These are phyloP conservation scores for Tetramorium alpestre DNA, from an alignment of 1,140 invertebrate species.

Conservation along the genomic window DNA sequence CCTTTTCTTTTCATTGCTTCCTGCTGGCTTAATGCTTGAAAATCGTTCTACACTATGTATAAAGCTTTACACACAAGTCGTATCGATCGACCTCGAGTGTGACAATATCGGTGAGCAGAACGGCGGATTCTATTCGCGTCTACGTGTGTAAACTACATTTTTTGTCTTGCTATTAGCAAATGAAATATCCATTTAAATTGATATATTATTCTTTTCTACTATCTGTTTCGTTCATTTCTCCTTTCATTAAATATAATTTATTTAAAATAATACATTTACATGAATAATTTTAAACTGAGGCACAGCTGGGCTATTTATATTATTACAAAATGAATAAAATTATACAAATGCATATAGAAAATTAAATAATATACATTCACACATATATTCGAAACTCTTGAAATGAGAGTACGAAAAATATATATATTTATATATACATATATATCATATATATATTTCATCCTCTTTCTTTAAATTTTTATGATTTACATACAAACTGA, in stretches of 20 bases:
- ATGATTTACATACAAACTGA: not conserved
- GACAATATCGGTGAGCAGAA: conserved; percentile 56
- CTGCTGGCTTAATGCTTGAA: conserved; percentile 35
- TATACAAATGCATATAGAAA: not conserved
- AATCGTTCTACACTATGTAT: conserved; percentile 43
- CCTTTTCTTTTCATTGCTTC: conserved; percentile 38
- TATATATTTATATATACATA: not conserved
- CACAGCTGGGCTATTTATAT: not conserved
- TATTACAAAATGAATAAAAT: conserved; percentile 23
- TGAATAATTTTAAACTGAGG: not conserved
- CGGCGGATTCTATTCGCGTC: conserved; percentile 12
- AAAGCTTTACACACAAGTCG: conserved; percentile 55
- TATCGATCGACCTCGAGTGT: conserved; percentile 65
- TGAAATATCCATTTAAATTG: conserved; percentile 18
- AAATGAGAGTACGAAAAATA: not conserved
- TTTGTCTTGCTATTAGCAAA: not conserved
- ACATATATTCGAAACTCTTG: too few relatives aligned
- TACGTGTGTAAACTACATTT: conserved; percentile 3
- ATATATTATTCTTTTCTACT: not conserved
- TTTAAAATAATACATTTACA: not conserved
- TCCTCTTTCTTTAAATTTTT: not conserved
- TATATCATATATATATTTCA: not conserved
- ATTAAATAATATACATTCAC: not conserved
- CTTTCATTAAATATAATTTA: not conserved
- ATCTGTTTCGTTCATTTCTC: not conserved